Conservation (phyloP, 2,797 vertebrate species). For the Oryzias dopingdopingensis region DNA sequence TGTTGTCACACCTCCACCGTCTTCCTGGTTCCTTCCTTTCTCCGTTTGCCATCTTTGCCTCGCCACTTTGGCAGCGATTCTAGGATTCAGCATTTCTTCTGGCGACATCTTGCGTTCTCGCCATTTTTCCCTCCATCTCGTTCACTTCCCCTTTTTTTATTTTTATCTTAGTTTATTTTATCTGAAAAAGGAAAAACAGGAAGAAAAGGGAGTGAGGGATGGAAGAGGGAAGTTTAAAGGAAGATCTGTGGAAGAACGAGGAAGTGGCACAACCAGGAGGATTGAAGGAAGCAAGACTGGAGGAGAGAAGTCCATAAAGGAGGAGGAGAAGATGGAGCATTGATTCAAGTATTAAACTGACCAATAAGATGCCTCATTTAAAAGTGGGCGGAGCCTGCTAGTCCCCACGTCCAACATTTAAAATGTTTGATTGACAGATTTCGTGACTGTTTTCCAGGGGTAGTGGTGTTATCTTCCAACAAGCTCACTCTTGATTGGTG, state of each 20-base stretch:
- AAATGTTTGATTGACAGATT: too few species aligned
- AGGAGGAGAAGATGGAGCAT: not conserved
- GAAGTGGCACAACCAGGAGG: not conserved
- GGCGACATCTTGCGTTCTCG: constrained; percentile 49
- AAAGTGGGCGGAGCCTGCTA: too few species aligned
- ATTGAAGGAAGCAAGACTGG: not conserved
- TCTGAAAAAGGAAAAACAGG: not conserved
- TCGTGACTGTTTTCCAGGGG: too few species aligned
- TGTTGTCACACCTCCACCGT: constrained; percentile 10
- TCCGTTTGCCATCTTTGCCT: constrained; percentile 26
- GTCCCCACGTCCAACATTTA: too few species aligned
- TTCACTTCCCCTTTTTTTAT: constrained; percentile 1
- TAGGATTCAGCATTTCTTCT: constrained; percentile 62
- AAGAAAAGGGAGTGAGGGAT: not conserved
- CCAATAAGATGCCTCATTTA: too few species aligned
- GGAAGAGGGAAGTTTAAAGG: not conserved
- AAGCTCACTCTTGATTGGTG: too few species aligned
- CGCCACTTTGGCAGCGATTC: constrained; percentile 51
- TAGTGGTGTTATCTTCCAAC: too few species aligned
- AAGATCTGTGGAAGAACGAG: not conserved
- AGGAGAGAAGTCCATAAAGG: not conserved
- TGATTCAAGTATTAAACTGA: too few species aligned
- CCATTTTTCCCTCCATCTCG: constrained; percentile 11
- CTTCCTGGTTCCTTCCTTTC: not conserved
- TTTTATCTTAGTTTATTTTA: constrained; percentile 7